phyloP scores from a whole-genome alignment of 2,113 vertebrate species.

The Pantherophis guttatus region DNA sequence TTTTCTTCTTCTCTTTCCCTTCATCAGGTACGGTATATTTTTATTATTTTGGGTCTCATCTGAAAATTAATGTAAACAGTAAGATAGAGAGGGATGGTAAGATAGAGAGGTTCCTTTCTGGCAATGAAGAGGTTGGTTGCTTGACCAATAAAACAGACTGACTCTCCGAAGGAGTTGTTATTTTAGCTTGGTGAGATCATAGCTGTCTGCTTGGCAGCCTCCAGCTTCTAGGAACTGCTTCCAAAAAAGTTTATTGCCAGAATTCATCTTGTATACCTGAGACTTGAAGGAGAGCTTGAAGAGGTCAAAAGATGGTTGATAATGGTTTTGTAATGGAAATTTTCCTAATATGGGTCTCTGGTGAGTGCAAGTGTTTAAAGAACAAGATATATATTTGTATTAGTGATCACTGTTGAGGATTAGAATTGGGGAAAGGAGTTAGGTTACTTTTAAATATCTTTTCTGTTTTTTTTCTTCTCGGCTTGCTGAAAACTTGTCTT shows the following conservation, averaged over 20 bases:
- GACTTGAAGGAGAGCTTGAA: conserved; percentile 47
- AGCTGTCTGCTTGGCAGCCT: conserved; percentile 73
- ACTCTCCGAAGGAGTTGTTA: conserved; percentile 61
- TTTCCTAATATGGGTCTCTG: not conserved
- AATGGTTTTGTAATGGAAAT: conserved; percentile 20
- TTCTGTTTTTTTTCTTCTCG: not conserved
- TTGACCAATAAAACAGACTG: conserved; percentile 41
- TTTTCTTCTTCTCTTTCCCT: not conserved
- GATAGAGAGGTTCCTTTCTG: conserved; percentile 24
- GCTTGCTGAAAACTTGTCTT: not conserved
- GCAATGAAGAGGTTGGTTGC: conserved; percentile 44
- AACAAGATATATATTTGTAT: not conserved
- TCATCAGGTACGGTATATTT: not conserved
- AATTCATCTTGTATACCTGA: conserved; percentile 58
- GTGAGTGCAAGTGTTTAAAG: not conserved
- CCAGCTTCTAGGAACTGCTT: conserved; percentile 56
- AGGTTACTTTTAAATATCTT: not conserved
- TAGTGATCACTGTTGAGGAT: not conserved
- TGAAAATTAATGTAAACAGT: conserved; percentile 4
- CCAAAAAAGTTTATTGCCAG: conserved; percentile 60
- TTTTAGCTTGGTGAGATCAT: conserved; percentile 75
- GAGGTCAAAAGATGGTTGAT: not conserved
- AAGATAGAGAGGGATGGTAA: not conserved
- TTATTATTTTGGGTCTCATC: conserved; percentile 8
- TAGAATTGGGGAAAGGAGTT: not conserved